These are phyloP conservation scores for Drosophila serrata DNA, from an alignment of 1,140 invertebrate species.

Conservation along the genomic window DNA sequence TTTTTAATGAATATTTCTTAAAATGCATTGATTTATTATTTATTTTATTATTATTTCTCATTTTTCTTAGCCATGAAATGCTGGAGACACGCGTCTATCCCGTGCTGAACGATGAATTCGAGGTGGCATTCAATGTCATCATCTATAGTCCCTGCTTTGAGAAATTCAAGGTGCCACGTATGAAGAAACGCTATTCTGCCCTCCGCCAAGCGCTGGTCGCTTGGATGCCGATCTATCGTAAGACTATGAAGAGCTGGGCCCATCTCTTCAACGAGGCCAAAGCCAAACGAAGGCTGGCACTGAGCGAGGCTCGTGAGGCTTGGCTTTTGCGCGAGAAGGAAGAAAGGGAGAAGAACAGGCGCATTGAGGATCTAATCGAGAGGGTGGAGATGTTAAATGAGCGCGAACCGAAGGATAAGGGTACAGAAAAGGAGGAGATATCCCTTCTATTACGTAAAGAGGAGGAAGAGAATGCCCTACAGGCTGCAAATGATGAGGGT, in stretches of 20 bases:
- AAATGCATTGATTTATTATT: neutral
- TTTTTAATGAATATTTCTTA: too few species aligned
- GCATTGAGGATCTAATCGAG: too few species aligned
- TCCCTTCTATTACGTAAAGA: too few species aligned
- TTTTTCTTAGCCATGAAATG: constrained; percentile 38
- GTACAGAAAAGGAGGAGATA: neutral
- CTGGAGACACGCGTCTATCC: constrained; percentile 38
- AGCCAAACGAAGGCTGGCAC: too few species aligned
- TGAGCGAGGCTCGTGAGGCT: neutral
- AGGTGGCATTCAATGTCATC: constrained; percentile 34
- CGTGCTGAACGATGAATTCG: constrained; percentile 14
- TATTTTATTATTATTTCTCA: neutral
- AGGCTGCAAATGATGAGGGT: neutral
- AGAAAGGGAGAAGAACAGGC: neutral
- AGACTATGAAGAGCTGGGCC: neutral
- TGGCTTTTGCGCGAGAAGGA: neutral
- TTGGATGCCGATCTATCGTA: constrained; percentile 35
- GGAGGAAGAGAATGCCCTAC: neutral
- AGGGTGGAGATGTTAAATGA: neutral
- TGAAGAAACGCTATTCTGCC: neutral
- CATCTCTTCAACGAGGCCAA: neutral
- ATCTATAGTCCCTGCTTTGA: constrained; percentile 23
- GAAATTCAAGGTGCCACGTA: constrained; percentile 9
- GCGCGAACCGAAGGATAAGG: fast-evolving
- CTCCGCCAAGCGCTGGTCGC: constrained; percentile 21